phyloP scores from a whole-genome alignment of 1,140 invertebrate genomes.

The Lepidurus couesii region DNA sequence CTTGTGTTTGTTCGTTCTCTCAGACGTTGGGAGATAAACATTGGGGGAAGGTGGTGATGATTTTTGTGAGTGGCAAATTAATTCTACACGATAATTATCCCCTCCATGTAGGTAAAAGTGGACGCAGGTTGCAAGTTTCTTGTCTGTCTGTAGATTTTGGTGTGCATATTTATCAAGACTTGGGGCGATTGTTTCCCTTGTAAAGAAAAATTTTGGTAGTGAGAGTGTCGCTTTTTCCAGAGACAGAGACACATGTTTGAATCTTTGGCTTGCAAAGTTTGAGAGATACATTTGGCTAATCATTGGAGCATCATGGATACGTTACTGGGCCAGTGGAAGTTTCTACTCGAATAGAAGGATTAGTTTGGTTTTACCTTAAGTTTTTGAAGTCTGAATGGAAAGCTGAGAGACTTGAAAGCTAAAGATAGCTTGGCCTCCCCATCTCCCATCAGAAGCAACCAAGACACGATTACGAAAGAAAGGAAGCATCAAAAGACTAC shows the following conservation, averaged over 20 bases:
- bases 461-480: background rate
- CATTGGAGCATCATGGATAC: background rate
- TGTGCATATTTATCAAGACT: background rate
- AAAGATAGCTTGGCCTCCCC: no score
- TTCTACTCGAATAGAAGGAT: no score
- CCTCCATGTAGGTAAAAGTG: background rate
- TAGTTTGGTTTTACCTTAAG: no score
- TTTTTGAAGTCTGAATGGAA: no score
- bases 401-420: no score
- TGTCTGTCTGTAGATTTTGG: background rate
- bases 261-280: background rate
- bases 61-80: background rate
- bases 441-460: no score
- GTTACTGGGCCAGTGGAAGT: background rate
- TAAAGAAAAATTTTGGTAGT: background rate
- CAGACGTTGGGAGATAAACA: slow-evolving; percentile 14
- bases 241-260: background rate
- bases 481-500: background rate
- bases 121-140: background rate
- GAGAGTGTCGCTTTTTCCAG: background rate
- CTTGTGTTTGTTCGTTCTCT: background rate
- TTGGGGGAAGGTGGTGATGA: background rate
- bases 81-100: background rate
- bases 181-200: background rate
- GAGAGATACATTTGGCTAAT: background rate